Conservation (phyloP, 2,113 vertebrate species). For the Triplophysa dalaica region DNA sequence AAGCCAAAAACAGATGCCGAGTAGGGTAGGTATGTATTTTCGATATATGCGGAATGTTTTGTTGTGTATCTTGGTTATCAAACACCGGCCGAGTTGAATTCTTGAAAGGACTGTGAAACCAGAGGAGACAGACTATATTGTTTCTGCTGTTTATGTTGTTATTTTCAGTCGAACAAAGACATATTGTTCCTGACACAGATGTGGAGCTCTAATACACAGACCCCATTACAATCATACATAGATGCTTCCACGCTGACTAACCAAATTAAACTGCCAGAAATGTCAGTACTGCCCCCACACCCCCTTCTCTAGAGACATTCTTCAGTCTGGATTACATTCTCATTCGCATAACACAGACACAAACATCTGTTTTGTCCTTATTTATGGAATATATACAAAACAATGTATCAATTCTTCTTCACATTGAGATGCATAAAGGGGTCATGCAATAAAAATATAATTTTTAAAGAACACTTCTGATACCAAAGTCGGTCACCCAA, state of each 20-base stretch:
- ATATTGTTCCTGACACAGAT: conserved; percentile 13
- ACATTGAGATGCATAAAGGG: not conserved
- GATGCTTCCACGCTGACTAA: conserved; percentile 22
- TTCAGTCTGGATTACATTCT: conserved; percentile 21
- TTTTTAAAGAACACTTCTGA: too few species aligned
- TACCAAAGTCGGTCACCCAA: too few species aligned
- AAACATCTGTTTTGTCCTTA: not conserved
- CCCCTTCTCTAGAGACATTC: conserved; percentile 8
- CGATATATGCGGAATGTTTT: not conserved
- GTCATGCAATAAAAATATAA: too few species aligned
- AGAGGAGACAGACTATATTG: not conserved
- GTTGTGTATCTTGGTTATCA: not conserved
- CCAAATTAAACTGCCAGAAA: conserved; percentile 39
- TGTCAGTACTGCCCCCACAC: conserved; percentile 3
- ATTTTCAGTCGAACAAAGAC: conserved; percentile 10
- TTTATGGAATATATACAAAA: not conserved
- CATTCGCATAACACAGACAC: not conserved
- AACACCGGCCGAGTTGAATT: not conserved
- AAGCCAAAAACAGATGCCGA: not conserved
- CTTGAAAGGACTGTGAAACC: not conserved
- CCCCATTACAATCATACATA: conserved; percentile 16
- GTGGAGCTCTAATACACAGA: not conserved
- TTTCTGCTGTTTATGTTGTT: not conserved
- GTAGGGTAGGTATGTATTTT: not conserved
- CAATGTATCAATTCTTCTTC: not conserved